Evolutionary conservation across 2,797 vertebrate species (phyloP), one percentile per base, ranked within the genome.

Genomic region (Xyrichtys novacula): DNA sequence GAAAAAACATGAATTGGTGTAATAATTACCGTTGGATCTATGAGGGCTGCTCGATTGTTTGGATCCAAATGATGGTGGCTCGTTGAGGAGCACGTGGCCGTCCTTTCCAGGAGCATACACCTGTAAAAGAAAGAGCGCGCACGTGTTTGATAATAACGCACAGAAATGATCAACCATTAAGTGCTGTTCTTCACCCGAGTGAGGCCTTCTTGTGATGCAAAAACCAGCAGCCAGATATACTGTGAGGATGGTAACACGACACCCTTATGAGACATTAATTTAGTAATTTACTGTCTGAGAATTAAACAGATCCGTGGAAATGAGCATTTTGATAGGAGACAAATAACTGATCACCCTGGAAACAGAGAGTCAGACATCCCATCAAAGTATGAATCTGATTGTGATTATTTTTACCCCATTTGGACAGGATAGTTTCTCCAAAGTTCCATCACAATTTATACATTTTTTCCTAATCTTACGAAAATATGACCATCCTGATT

Each of bases 91-190:
- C 89, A 87, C 84, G 26, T 87, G 93, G 19, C 92, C 92, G 29
- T 96, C 94, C 88, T 93, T 92, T 83, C 96, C 96, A 65, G 89
- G 88, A 20, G 90, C 71, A 84, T 93, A 96, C 90, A 96, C 95
- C 97, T 99, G 92, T 85, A 81, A 91, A 78, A 88, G 9, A 49
- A 29, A 48, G 17, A 2, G 16, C 76, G 52, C 48, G 83, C 91
- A 82, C 81, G 65, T 16, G 52, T 76, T 78, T 67, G n/a, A n/a
- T n/a, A 87, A 85, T 75, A 53, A 65, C 43, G 16, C 54, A 14
- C 42, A 19, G 10, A 88, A 91, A 88, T 95, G 90, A 94, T n/a
- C 40, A 29, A 42, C 75, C 34, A 90, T 92, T 90, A 81, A 53
- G 72, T 26, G 39, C 72, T 22, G 36, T 39, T 81, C 66, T 83